Percentiles rank a stretch among this genome's conserved stretches.
Evolutionary conservation across 2,113 vertebrate species (phyloP).

Genomic region (Myotis yumanensis): DNA sequence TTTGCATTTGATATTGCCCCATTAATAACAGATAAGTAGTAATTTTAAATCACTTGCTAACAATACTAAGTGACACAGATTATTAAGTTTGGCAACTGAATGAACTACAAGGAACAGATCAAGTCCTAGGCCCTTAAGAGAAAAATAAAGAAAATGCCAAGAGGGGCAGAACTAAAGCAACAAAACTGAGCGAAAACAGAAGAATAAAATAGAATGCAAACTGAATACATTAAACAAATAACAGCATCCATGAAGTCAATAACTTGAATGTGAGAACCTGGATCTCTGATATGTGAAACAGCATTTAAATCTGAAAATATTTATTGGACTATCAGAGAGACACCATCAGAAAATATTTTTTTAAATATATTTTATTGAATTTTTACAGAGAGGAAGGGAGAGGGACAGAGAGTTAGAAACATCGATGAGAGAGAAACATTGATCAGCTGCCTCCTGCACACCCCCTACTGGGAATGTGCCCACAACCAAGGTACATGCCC

Average conservation of each 20-base stretch:
- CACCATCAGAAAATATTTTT: background rate
- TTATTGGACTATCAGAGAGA: background rate
- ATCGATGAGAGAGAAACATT: too few relatives aligned
- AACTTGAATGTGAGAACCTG: background rate
- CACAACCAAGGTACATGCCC: too few relatives aligned
- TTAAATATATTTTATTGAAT: too few relatives aligned
- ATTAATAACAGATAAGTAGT: slow-evolving; percentile 2
- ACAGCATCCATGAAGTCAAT: background rate
- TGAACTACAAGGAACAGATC: background rate
- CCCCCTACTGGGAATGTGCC: too few relatives aligned
- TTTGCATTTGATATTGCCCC: background rate
- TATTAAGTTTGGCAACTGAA: background rate
- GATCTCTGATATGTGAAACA: background rate
- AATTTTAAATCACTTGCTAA: slow-evolving; percentile 28
- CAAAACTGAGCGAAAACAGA: background rate
- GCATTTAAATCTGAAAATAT: background rate
- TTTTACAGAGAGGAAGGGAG: too few relatives aligned
- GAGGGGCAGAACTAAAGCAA: background rate
- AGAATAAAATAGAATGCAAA: background rate
- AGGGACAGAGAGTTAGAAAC: too few relatives aligned
- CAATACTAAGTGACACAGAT: background rate
- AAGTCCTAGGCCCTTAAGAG: background rate
- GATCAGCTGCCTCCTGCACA: too few relatives aligned
- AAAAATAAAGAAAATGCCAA: slow-evolving; percentile 7
- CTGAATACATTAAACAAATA: background rate